Percentiles rank a stretch among this genome's conserved stretches.
phyloP scores from a whole-genome alignment of 2,113 vertebrate species.

The Carassius auratus region DNA sequence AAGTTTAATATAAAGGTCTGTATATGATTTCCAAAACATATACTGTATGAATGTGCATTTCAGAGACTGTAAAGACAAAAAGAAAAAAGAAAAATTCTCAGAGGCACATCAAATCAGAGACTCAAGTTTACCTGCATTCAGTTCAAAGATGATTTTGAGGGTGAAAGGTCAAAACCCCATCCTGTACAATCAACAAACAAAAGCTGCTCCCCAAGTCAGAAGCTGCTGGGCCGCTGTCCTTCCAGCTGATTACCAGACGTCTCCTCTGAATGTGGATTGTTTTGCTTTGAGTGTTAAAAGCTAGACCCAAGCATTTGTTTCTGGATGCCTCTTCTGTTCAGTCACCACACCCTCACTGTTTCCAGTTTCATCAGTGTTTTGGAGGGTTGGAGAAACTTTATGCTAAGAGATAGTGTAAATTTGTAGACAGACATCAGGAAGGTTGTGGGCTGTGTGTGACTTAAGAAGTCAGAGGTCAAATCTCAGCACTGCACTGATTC shows the following conservation, averaged over 20 bases:
- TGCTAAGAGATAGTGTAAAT: slow-evolving; percentile 8
- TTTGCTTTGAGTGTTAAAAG: not conserved
- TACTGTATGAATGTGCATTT: slow-evolving; percentile 45
- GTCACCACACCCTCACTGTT: slow-evolving; percentile 18
- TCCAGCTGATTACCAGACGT: slow-evolving; percentile 5
- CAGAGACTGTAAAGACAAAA: not conserved
- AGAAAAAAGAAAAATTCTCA: not conserved
- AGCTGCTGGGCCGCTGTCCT: not conserved
- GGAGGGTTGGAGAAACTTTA: slow-evolving; percentile 4
- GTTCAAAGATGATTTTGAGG: not conserved
- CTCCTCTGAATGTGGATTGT: not conserved
- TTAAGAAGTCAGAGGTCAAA: slow-evolving; percentile 14
- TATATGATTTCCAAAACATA: slow-evolving; percentile 64
- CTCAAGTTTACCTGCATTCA: not conserved
- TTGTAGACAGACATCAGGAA: slow-evolving; percentile 10
- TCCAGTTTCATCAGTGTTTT: slow-evolving; percentile 16
- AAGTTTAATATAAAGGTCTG: slow-evolving; percentile 71
- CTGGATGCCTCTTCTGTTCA: not conserved
- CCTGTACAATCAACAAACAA: slow-evolving; percentile 10
- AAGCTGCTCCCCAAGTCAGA: slow-evolving; percentile 23
- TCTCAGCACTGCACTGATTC: slow-evolving; percentile 96
- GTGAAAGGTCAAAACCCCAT: slow-evolving; percentile 11
- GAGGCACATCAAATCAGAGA: slow-evolving; percentile 20
- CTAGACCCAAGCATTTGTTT: not conserved
- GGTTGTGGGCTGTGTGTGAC: slow-evolving; percentile 24